A percentile compares a stretch with the other conserved stretches of the same genome.
phyloP scores from a whole-genome alignment of 2,113 vertebrate genomes.

The Tenebrosternarchus preto region DNA sequence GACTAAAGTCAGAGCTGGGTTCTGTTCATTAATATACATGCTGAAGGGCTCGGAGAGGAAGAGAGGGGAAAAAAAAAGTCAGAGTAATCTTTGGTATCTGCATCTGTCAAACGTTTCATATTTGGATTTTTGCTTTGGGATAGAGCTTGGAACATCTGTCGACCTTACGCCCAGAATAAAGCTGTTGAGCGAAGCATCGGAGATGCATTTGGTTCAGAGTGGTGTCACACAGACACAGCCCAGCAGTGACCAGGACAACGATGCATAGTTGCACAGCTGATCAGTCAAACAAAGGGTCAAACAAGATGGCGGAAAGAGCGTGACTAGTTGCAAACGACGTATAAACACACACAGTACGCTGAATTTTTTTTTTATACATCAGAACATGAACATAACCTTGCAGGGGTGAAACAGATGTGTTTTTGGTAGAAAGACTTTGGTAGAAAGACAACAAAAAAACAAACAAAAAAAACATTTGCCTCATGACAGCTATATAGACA shows the following conservation, averaged over 20 bases:
- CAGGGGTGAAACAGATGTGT: conserved; percentile 15
- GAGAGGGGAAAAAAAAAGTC: conserved; percentile 72
- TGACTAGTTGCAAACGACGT: conserved; percentile 68
- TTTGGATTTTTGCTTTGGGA: conserved; percentile 99
- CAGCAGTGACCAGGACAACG: conserved; percentile 86
- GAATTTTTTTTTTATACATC: not conserved
- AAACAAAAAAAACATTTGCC: conserved; percentile 4
- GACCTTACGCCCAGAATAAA: conserved; percentile 89
- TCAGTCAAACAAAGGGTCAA: conserved; percentile 64
- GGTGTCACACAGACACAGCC: conserved; percentile 79
- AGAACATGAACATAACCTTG: conserved; percentile 11
- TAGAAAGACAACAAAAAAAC: too few species aligned
- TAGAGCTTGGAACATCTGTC: conserved; percentile 96
- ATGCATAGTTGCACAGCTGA: conserved; percentile 98
- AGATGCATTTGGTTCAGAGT: conserved; percentile 77
- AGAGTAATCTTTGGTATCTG: conserved; percentile 99
- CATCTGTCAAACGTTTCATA: conserved; percentile 98
- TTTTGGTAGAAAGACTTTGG: conserved; percentile 17
- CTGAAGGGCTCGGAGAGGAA: conserved; percentile 84
- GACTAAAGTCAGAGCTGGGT: conserved; percentile 99
- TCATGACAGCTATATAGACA: conserved; percentile 40
- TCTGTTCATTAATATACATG: conserved; percentile 96
- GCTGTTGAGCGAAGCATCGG: conserved; percentile 79
- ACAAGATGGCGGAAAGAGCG: conserved; percentile 52
- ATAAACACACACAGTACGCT: conserved; percentile 52